Base-by-base conservation (phyloP, 2,113 vertebrate species). In the Miniopterus natalensis region DNA sequence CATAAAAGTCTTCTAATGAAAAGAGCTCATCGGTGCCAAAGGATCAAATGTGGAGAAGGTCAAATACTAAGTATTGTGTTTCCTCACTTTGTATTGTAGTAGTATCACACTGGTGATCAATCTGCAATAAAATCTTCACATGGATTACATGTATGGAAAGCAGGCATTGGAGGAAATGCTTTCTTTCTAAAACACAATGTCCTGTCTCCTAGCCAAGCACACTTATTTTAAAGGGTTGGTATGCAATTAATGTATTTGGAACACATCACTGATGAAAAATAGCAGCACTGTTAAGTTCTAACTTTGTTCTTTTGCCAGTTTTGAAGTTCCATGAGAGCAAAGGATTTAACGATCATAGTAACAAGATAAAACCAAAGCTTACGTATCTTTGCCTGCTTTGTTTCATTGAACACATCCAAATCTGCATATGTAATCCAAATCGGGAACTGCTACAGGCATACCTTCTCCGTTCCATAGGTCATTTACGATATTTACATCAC, bases 301-400 rank as follows among this genome's bases (percentile, higher is more conserved):
- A 81, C 95, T 97, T 95, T 97, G 96, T 95, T 96, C 96, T 94
- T 96, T 97, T 94, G 97, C 98, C 97, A 96, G 71, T 97, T 84
- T 90, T 90, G 66, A 77, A 96, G 95, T 88, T 96, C 90, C 84
- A 55, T 84, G 88, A 15, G 13, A 96, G 78, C 49, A 89, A 92
- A 83, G 85, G 91, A 85, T 94, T 97, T 96, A 95, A 96, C 3
- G 45, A 96, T 96, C 80, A 93, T 47, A 94, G 90, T 93, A 75
- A 87, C 77, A 68, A 96, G 84, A 92, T 97, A 97, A 95, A 97
- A 83, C 81, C 68, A 88, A 80, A 63, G 70, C 63, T 57, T 87
- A 53, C 90, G 23, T 91, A 83, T 36, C 73, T 89, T 88, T 71
- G 71, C 85, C 87, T 95, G 36, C 79, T 93, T 81, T 91, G 77